phyloP scores from a whole-genome alignment of 2,113 vertebrate genomes.

The Crocuta crocuta region DNA sequence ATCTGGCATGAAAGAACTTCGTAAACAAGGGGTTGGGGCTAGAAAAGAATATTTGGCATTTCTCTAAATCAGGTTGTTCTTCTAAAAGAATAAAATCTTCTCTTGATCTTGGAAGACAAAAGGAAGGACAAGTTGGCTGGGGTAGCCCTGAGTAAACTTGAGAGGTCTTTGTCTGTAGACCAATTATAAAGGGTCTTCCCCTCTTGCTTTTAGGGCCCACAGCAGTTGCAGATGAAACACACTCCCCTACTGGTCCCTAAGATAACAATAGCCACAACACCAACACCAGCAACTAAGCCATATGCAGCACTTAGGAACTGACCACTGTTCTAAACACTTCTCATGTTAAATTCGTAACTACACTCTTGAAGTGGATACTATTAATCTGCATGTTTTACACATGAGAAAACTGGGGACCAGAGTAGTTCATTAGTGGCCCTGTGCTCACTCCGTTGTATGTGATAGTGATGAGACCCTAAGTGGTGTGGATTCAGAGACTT shows the following conservation, averaged over 20 bases:
- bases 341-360: not conserved
- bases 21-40: not conserved
- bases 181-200: not conserved
- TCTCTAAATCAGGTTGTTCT: not conserved
- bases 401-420: not conserved
- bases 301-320: not conserved
- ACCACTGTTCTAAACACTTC: not conserved
- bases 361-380: too few relatives aligned
- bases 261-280: not conserved
- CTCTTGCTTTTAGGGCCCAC: not conserved
- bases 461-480: not conserved
- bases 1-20: not conserved
- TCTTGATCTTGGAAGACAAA: not conserved
- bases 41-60: not conserved
- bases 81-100: not conserved
- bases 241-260: not conserved
- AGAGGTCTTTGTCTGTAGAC: not conserved
- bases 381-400: not conserved
- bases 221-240: not conserved
- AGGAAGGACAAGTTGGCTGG: not conserved
- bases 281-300: not conserved
- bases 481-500: not conserved
- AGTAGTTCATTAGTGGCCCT: not conserved
- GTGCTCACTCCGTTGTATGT: not conserved
- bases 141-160: not conserved